Evolutionary conservation across 1,140 invertebrate genomes (phyloP).

Genomic region (Papilio machaon): DNA sequence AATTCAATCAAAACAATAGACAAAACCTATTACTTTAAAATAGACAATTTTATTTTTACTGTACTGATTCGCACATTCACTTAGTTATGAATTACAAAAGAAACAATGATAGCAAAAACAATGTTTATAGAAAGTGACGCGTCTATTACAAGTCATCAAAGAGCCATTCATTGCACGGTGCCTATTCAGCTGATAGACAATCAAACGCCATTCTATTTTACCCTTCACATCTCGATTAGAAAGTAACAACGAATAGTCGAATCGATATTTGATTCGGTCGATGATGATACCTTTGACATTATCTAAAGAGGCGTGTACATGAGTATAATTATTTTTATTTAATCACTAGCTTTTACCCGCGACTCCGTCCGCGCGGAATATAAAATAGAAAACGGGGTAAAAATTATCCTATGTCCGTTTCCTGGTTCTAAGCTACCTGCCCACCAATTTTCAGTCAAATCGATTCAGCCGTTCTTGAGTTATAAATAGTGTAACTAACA

Average conservation of each 20-base stretch:
- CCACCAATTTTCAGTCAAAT: too few relatives aligned
- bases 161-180: not conserved
- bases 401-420: too few relatives aligned
- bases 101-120: not conserved
- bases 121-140: not conserved
- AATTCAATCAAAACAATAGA: not conserved
- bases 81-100: not conserved
- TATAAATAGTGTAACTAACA: too few relatives aligned
- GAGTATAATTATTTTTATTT: too few relatives aligned
- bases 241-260: slow-evolving; percentile 7
- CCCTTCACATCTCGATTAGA: slow-evolving; percentile 27
- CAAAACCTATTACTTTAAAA: too few relatives aligned
- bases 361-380: too few relatives aligned
- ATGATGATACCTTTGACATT: not conserved
- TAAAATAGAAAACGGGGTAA: too few relatives aligned
- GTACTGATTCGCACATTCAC: not conserved
- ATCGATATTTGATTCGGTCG: not conserved
- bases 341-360: too few relatives aligned
- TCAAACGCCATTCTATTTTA: slow-evolving; percentile 15
- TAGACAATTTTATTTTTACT: too few relatives aligned
- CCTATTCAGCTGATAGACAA: not conserved
- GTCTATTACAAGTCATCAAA: not conserved
- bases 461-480: too few relatives aligned
- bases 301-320: not conserved
- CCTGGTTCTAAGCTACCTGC: too few relatives aligned